Conservation (phyloP, 2,797 vertebrate species). For the Protonibea diacanthus region DNA sequence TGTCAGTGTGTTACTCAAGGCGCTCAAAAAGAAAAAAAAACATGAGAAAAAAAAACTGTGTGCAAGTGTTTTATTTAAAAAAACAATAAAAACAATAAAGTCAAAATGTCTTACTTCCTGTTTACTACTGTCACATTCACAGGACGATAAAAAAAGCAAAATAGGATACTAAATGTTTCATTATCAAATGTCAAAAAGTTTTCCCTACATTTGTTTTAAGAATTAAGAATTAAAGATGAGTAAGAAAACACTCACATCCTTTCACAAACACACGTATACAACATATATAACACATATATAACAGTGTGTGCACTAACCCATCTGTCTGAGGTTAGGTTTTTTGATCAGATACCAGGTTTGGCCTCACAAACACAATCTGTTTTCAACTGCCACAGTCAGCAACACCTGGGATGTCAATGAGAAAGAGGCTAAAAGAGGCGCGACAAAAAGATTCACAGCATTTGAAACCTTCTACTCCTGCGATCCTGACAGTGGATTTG, state of each 20-base stretch:
- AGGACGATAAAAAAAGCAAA: background rate
- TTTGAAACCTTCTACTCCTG: slow-evolving; percentile 8
- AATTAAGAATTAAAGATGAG: slow-evolving; percentile 15
- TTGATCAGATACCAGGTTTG: slow-evolving; percentile 78
- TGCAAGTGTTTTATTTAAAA: slow-evolving; percentile 88
- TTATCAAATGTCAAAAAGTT: slow-evolving; percentile 3
- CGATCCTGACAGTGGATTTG: slow-evolving; percentile 12
- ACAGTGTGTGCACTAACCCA: slow-evolving; percentile 51
- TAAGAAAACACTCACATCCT: slow-evolving; percentile 1
- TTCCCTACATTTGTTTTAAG: background rate
- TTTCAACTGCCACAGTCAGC: slow-evolving; percentile 71
- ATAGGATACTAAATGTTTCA: background rate
- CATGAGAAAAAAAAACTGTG: slow-evolving; percentile 74
- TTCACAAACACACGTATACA: background rate
- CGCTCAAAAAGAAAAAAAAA: slow-evolving; percentile 75
- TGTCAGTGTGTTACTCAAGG: slow-evolving; percentile 87
- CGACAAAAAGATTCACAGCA: slow-evolving; percentile 27
- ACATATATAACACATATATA: background rate
- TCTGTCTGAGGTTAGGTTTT: slow-evolving; percentile 77
- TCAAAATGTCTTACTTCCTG: slow-evolving; percentile 63
- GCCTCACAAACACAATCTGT: slow-evolving; percentile 58
- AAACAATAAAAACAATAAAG: slow-evolving; percentile 75
- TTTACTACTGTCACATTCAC: slow-evolving; percentile 44
- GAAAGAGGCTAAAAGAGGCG: slow-evolving; percentile 48
- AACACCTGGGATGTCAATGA: slow-evolving; percentile 69